These are phyloP conservation scores for Oreonectes daqikongensis DNA, from an alignment of 2,797 vertebrate genomes.

Conservation along the genomic window DNA sequence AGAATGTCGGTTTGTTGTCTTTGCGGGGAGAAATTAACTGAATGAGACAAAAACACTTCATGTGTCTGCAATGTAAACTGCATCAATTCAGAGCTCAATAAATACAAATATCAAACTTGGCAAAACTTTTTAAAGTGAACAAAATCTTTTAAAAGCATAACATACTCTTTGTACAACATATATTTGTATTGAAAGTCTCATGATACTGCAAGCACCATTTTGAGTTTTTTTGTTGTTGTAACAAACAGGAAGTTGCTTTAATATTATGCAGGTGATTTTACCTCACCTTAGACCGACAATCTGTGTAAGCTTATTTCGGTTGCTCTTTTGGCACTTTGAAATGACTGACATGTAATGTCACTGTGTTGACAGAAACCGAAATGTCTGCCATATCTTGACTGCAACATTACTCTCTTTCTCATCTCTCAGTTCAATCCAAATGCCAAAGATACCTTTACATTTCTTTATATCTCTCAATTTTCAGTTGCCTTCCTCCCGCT, in stretches of 20 bases:
- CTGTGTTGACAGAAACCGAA: slow-evolving; percentile 56
- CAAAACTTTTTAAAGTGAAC: background rate
- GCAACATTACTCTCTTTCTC: slow-evolving; percentile 49
- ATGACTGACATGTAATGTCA: slow-evolving; percentile 59
- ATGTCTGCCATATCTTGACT: slow-evolving; percentile 53
- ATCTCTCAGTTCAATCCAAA: slow-evolving; percentile 55
- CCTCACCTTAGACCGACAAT: slow-evolving; percentile 9
- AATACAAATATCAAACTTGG: background rate
- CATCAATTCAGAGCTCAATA: slow-evolving; percentile 3
- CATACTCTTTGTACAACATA: background rate
- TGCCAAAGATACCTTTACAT: slow-evolving; percentile 53
- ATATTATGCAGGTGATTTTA: slow-evolving; percentile 2
- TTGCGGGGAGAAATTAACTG: slow-evolving; percentile 12
- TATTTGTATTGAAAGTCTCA: background rate
- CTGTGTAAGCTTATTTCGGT: slow-evolving; percentile 22
- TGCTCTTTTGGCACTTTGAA: slow-evolving; percentile 39
- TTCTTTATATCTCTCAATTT: slow-evolving; percentile 50
- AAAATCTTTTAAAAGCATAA: background rate
- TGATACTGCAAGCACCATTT: background rate
- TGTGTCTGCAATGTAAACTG: background rate
- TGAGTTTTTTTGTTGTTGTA: background rate
- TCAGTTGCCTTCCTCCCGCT: slow-evolving; percentile 59
- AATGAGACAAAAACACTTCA: slow-evolving; percentile 9
- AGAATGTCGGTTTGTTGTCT: slow-evolving; percentile 14
- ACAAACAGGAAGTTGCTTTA: background rate